Conservation (phyloP, 1,140 invertebrate species). For the Dinoponera quadriceps region DNA sequence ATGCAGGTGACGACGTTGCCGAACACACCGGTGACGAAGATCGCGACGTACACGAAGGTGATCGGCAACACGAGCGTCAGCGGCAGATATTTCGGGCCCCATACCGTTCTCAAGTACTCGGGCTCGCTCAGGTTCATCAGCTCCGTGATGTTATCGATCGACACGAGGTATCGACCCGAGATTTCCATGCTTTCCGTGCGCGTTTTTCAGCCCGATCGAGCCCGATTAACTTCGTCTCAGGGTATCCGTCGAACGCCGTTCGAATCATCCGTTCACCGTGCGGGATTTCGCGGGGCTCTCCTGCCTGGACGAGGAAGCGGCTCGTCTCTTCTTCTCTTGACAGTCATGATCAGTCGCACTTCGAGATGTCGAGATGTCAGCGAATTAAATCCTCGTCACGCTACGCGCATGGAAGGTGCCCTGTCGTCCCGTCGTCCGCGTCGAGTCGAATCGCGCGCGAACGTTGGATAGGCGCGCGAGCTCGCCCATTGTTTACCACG, state of each 20-base stretch:
- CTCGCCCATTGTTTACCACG: not conserved
- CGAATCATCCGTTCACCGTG: not conserved
- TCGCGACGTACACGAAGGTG: conserved; percentile 86
- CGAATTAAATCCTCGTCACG: not conserved
- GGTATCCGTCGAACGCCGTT: not conserved
- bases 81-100: conserved; percentile 79
- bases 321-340: not conserved
- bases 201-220: conserved; percentile 4
- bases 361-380: no score
- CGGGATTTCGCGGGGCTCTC: not conserved
- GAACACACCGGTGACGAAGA: conserved; percentile 88
- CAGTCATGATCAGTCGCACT: conserved; percentile 13
- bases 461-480: not conserved
- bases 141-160: conserved; percentile 56
- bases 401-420: conserved; percentile 3
- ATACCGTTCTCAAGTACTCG: conserved; percentile 69
- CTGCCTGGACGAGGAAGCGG: not conserved
- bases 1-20: conserved; percentile 89
- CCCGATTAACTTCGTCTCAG: no score
- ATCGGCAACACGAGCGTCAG: conserved; percentile 81
- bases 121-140: conserved; percentile 68
- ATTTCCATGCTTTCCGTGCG: conserved; percentile 57
- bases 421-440: not conserved
- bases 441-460: conserved; percentile 12
- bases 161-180: conserved; percentile 3